These are phyloP conservation scores for Lasiommata megera DNA, from an alignment of 2,888 invertebrate species.

Conservation along the genomic window DNA sequence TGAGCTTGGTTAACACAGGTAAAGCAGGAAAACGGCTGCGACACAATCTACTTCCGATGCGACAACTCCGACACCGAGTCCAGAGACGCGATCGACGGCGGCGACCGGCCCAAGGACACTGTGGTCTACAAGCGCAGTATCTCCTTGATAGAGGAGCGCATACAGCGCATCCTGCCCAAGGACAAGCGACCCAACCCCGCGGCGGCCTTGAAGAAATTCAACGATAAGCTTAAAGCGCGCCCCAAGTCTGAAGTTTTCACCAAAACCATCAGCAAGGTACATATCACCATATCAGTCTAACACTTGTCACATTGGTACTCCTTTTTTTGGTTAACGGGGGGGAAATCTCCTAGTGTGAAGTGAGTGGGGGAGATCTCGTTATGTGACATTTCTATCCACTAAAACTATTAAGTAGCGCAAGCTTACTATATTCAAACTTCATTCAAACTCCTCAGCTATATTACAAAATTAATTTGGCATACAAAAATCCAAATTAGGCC, in stretches of 20 bases:
- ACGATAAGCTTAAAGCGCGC: conserved; percentile 33
- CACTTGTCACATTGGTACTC: too few relatives aligned
- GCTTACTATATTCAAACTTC: too few relatives aligned
- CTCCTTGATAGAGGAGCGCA: conserved; percentile 65
- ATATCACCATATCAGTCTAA: background rate
- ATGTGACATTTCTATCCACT: too few relatives aligned
- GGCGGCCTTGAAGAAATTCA: conserved; percentile 40
- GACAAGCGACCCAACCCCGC: conserved; percentile 47
- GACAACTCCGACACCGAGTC: conserved; percentile 68
- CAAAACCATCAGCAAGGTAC: conserved; percentile 39
- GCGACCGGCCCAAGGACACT: conserved; percentile 51
- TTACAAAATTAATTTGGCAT: too few relatives aligned
- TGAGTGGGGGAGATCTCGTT: too few relatives aligned
- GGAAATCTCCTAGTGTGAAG: too few relatives aligned
- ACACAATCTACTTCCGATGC: conserved; percentile 66
- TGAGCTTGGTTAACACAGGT: background rate
- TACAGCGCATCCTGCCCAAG: conserved; percentile 60
- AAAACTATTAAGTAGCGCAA: too few relatives aligned
- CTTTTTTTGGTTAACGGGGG: too few relatives aligned
- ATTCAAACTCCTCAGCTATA: too few relatives aligned
- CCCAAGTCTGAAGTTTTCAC: conserved; percentile 46
- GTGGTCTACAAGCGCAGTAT: conserved; percentile 70
- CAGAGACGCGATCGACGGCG: conserved; percentile 56
- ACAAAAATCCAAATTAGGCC: too few relatives aligned
- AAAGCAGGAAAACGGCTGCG: conserved; percentile 71